phyloP scores from a whole-genome alignment of 2,113 vertebrate genomes.

The Dinomys branickii region DNA sequence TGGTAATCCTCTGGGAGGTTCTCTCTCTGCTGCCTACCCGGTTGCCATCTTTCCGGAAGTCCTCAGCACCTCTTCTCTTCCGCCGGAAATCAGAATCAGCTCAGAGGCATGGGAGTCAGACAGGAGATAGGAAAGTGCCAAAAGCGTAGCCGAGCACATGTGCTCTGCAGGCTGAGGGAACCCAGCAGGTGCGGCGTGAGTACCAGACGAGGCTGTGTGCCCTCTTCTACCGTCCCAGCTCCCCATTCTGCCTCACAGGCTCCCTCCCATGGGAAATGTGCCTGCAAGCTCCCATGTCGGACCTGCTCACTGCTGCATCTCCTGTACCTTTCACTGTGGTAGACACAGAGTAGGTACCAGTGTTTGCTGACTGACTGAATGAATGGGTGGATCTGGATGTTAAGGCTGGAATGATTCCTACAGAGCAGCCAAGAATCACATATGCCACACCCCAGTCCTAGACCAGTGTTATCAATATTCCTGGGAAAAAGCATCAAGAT shows the following conservation, averaged over 20 bases:
- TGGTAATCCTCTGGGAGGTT: too few species aligned
- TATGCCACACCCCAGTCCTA: not conserved
- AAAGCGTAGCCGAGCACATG: not conserved
- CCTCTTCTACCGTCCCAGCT: not conserved
- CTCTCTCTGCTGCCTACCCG: too few species aligned
- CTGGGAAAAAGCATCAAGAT: not conserved
- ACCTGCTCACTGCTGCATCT: not conserved
- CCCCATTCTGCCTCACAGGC: not conserved
- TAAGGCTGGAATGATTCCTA: not conserved
- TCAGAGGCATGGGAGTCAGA: not conserved
- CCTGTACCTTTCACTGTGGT: not conserved
- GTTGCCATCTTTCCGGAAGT: too few species aligned
- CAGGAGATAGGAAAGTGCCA: not conserved
- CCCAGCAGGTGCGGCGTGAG: not conserved
- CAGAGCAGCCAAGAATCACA: not conserved
- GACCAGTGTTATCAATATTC: not conserved
- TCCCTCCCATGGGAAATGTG: not conserved
- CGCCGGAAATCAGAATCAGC: slow-evolving; percentile 40
- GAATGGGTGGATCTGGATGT: not conserved
- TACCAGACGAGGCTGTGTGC: not conserved
- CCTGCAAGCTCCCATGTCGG: not conserved
- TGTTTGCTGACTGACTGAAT: not conserved
- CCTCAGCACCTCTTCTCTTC: slow-evolving; percentile 30
- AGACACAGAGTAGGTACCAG: not conserved
- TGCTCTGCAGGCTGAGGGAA: not conserved